phyloP scores from a whole-genome alignment of 2,797 vertebrate genomes.

The Iguana delicatissima region DNA sequence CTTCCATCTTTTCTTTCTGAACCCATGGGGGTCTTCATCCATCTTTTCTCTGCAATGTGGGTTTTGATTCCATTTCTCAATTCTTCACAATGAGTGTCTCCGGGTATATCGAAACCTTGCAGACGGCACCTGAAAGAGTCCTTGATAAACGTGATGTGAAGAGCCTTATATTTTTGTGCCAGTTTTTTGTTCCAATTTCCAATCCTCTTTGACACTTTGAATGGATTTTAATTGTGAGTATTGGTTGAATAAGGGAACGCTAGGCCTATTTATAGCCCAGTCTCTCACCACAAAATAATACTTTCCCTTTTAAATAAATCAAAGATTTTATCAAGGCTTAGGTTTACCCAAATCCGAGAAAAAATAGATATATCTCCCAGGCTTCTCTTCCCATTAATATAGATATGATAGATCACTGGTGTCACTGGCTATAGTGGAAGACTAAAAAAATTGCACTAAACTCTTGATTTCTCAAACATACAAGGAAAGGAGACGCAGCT shows the following conservation, averaged over 20 bases:
- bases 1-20: background rate
- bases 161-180: too few species aligned
- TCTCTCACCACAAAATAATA: background rate
- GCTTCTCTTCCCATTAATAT: constrained; percentile 21
- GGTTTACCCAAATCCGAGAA: background rate
- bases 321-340: fast-evolving
- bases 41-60: background rate
- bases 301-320: background rate
- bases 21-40: background rate
- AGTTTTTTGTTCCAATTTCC: too few species aligned
- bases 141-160: background rate
- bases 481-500: background rate
- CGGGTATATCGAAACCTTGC: background rate
- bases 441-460: background rate
- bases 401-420: constrained; percentile 1
- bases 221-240: background rate
- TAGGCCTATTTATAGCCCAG: too few species aligned
- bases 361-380: background rate
- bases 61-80: background rate
- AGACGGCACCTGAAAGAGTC: background rate
- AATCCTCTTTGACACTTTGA: background rate
- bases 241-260: background rate
- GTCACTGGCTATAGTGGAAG: background rate
- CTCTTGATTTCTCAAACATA: background rate
- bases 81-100: background rate